A percentile compares a stretch with the other conserved stretches of the same genome.
Evolutionary conservation across 2,888 invertebrate genomes (phyloP).

Genomic region (Epistrophe grossulariae): DNA sequence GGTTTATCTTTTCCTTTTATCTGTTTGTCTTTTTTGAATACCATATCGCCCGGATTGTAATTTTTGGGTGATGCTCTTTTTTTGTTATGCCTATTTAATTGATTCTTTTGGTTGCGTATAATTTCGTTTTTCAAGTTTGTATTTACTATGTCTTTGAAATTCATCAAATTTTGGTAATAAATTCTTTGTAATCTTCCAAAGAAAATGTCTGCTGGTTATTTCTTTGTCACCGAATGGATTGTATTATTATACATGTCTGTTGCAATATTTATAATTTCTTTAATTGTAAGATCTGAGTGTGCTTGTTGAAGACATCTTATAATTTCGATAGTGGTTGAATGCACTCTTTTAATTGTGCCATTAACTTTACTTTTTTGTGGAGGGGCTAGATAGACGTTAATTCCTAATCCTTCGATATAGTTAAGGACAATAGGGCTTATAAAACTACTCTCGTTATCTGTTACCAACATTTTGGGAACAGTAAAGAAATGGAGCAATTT

Average conservation of each 20-base stretch:
- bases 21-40: no score
- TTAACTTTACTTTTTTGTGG: constrained; percentile 17
- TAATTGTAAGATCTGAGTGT: neutral
- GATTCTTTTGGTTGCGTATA: neutral
- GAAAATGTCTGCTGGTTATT: no score
- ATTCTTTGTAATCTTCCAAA: constrained; percentile 54
- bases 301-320: neutral
- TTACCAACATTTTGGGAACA: neutral
- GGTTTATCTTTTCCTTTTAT: no score
- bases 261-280: neutral
- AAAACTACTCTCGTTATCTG: neutral
- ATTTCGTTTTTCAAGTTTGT: neutral
- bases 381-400: constrained; percentile 49
- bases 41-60: no score
- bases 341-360: neutral
- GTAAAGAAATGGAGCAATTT: constrained; percentile 6
- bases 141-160: neutral
- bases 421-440: constrained; percentile 42
- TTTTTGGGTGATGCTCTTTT: no score
- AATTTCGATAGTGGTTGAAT: neutral
- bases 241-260: no score
- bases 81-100: no score
- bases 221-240: no score
- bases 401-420: constrained; percentile 64
- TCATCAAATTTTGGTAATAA: neutral